Evolutionary conservation across 2,888 invertebrate genomes (phyloP).

Genomic region (Torymus auratus): DNA sequence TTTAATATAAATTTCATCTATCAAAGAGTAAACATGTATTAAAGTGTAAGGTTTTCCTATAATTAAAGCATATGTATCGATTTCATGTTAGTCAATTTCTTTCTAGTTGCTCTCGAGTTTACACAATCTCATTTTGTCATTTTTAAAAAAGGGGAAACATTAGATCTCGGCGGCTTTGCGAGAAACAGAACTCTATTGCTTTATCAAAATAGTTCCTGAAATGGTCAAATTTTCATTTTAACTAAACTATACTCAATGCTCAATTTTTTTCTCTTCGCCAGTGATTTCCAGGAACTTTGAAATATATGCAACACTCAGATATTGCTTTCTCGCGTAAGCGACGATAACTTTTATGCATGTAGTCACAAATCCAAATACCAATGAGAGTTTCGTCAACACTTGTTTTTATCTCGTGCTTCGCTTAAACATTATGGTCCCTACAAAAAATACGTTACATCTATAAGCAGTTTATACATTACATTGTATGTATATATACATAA

Average conservation of each 20-base stretch:
- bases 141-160: background rate
- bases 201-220: conserved; percentile 26
- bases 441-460: conserved; percentile 74
- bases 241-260: background rate
- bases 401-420: conserved; percentile 62
- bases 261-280: background rate
- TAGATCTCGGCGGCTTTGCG: background rate
- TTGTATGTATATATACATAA: conserved; percentile 62
- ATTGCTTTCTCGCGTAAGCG: conserved; percentile 14
- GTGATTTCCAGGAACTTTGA: conserved; percentile 30
- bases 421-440: conserved; percentile 73
- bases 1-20: background rate
- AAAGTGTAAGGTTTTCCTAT: background rate
- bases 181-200: conserved; percentile 8
- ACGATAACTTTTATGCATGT: conserved; percentile 17
- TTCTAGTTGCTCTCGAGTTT: background rate
- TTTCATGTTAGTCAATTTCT: background rate
- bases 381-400: conserved; percentile 49
- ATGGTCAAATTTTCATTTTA: conserved; percentile 6
- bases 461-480: conserved; percentile 69
- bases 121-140: background rate
- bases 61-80: background rate
- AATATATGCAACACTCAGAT: conserved; percentile 11
- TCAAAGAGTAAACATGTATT: conserved; percentile 13
- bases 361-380: conserved; percentile 32